Evolutionary conservation across 2,888 invertebrate species (phyloP), one percentile per base, ranked within the genome.

Genomic region (Drosophila picticornis): DNA sequence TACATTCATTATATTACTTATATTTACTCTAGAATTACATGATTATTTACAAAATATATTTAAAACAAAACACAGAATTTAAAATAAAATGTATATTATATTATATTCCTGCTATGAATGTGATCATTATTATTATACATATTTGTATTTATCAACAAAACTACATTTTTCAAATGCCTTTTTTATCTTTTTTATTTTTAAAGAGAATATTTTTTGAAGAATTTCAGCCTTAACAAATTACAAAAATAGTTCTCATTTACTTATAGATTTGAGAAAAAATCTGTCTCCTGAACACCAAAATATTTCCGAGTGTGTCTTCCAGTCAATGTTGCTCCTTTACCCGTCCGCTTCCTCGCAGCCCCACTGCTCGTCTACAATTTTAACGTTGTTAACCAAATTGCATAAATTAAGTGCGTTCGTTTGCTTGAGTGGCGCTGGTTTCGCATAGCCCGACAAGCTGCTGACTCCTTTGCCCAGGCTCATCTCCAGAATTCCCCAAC

Each of bases 311-410:
- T 38, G 56, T 56, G 27, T 36, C 52, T 46, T 38, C 25, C 38
- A 62, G 55, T 34, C 58, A 50, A 58, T 46, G 51, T 51, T 60
- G 63, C 56, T 27, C 32, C 29, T 53, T 38, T 53, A 46, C 60
- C 60, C 52, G 9, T 25, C 16, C 59, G 11, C 29, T 29, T n/a
- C 31, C 55, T 25, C 40, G 25, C 10, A 11, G 48, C 51, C 48
- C 16, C 55, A 27, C 57, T 50, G 22, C n/a, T 62, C 63, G 80
- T 84, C 87, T 88, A 83, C 89, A 88, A 90, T 91, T 90, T 87
- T 83, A 91, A 89, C 87, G 91, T 90, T 91, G 91, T 91, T 91
- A 91, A 91, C 89, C 90, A 91, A 92, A 92, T 92, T 92, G 92
- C 92, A 90, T 90, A 91, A 91, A 91, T 91, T 92, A 92, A 91